These are phyloP conservation scores for Brachionus paranguensis DNA, from an alignment of 1,140 invertebrate species.

Conservation along the genomic window DNA sequence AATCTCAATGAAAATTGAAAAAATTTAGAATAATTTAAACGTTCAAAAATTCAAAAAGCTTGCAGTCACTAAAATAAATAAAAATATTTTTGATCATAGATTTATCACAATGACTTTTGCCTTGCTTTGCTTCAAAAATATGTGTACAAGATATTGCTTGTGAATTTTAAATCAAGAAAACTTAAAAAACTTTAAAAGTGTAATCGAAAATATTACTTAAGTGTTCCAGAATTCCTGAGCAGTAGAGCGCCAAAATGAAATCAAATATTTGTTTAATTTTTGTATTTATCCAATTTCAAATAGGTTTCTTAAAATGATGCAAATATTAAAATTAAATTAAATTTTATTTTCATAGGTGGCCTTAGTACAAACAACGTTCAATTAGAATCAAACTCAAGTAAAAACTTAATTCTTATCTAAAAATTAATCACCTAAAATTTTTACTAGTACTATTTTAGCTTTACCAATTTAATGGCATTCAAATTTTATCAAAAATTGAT, in stretches of 20 bases:
- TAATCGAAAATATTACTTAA: background rate
- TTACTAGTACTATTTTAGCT: no score
- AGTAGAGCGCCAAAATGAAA: background rate
- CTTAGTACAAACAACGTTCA: background rate
- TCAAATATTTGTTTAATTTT: background rate
- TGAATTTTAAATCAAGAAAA: background rate
- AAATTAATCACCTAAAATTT: no score
- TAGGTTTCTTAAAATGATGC: background rate
- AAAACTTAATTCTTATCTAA: background rate
- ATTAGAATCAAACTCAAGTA: background rate
- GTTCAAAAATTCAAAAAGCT: no score
- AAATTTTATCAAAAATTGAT: no score
- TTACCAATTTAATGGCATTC: no score
- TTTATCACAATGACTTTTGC: background rate
- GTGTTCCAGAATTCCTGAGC: background rate
- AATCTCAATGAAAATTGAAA: no score
- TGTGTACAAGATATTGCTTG: no score
- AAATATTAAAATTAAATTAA: no score
- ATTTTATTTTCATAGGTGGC: no score
- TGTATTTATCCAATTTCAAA: background rate
- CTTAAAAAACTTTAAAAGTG: background rate
- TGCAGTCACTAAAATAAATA: no score
- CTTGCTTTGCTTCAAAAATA: background rate
- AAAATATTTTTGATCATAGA: background rate
- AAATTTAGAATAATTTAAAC: no score